phyloP scores from a whole-genome alignment of 2,113 vertebrate species.

The Corythornis madagascariensis region DNA sequence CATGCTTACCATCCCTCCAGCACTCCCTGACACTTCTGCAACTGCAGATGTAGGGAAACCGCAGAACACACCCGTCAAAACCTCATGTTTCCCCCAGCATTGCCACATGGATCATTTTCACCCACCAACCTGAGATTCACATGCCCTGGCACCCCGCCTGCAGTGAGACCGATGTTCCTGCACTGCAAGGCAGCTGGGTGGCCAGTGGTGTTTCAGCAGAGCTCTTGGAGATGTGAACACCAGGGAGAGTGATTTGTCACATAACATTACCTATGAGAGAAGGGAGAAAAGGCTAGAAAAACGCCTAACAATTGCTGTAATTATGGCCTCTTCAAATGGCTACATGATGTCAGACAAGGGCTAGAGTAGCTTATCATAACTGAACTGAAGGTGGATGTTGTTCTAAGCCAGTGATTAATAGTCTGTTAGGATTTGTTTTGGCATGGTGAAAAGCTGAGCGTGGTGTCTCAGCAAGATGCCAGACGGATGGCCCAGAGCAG shows the following conservation, averaged over 20 bases:
- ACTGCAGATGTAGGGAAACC: not conserved
- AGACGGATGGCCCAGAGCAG: slow-evolving; percentile 30
- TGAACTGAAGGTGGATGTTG: not conserved
- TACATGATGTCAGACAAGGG: slow-evolving; percentile 30
- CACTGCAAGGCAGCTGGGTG: fast-evolving
- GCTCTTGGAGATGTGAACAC: fast-evolving
- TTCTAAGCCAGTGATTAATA: slow-evolving; percentile 56
- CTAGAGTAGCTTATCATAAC: slow-evolving; percentile 31
- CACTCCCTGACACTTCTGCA: not conserved
- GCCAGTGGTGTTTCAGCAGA: not conserved
- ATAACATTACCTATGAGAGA: not conserved
- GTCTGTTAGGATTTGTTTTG: slow-evolving; percentile 55
- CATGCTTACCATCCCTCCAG: not conserved
- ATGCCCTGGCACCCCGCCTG: not conserved
- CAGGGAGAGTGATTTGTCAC: not conserved
- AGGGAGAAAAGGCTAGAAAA: slow-evolving; percentile 13
- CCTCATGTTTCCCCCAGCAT: not conserved
- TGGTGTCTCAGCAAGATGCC: slow-evolving; percentile 11
- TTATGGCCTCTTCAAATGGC: slow-evolving; percentile 18
- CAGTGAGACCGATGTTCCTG: not conserved
- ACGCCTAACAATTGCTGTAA: slow-evolving; percentile 1
- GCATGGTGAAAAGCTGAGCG: not conserved
- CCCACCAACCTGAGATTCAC: not conserved
- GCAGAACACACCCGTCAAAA: not conserved
- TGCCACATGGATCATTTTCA: fast-evolving